Conservation (phyloP, 2,113 vertebrate species). For the Lanius ludovicianus region DNA sequence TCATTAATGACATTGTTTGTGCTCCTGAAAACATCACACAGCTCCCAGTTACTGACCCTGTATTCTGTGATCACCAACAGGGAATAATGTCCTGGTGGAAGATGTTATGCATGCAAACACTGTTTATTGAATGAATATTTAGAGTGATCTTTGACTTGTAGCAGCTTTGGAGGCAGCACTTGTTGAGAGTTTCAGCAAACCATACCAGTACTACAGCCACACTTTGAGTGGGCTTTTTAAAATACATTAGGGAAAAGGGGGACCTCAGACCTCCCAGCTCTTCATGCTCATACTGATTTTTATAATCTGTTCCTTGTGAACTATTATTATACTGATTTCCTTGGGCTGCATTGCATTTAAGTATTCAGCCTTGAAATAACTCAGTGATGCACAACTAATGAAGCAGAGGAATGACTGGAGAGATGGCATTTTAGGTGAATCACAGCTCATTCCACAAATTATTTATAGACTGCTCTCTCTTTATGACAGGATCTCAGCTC, state of each 20-base stretch:
- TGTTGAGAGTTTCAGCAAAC: neutral
- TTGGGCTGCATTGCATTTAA: neutral
- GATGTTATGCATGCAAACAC: neutral
- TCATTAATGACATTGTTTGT: neutral
- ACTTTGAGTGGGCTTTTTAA: neutral
- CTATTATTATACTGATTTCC: neutral
- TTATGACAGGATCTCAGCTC: neutral
- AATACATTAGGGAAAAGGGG: neutral
- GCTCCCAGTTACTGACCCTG: neutral
- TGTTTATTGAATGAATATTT: neutral
- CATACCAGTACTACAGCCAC: neutral
- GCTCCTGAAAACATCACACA: neutral
- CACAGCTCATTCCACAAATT: neutral
- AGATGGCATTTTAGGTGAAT: conserved; percentile 18
- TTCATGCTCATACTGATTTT: neutral
- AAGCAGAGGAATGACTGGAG: neutral
- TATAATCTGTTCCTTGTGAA: neutral
- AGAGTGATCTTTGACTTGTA: neutral
- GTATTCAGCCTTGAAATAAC: conserved; percentile 22
- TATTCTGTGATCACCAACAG: neutral
- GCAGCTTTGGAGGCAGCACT: neutral
- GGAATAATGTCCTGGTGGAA: neutral
- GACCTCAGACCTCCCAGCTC: neutral
- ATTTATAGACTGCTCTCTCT: neutral
- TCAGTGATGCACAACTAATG: neutral